Evolutionary conservation across 2,888 invertebrate genomes (phyloP), one percentile per base, ranked within the genome.

Genomic region (Meloe dianella): DNA sequence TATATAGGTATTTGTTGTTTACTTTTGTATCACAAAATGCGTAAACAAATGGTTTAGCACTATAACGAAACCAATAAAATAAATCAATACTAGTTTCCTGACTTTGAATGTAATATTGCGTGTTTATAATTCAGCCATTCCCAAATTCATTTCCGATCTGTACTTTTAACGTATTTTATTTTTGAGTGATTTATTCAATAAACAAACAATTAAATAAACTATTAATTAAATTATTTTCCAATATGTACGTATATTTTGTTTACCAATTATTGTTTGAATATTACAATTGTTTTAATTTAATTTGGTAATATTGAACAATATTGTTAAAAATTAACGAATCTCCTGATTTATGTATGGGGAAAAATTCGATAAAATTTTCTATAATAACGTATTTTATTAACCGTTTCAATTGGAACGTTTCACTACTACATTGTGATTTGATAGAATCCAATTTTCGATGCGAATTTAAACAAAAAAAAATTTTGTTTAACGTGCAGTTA

Each of bases 21-120:
- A 61, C 64, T 59, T 57, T 41, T 64, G 57, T 56, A 35, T 59
- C 62, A 56, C 58, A 62, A n/a, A n/a, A 64, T 65, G 51, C 64
- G 67, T 67, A 67, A 67, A 67, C 67, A 67, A 67, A 67, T 65
- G 67, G 67, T 67, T 67, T 65, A 67, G 58, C 67, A 57, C 67
- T 57, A 67, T 67, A 67, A 65, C 65, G 70, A 70, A 70, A 70
- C 70, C 64, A 70, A 65, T 67, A 64, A 64, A 66, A 57, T 64
- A 70, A 64, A 70, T 70, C 70, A 64, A 70, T 70, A 70, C 66
- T 66, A 63, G 68, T 68, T 70, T 70, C 70, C 70, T 65, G 70
- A 64, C 66, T 64, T 66, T 68, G 67, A 63, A 63, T 65, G 67
- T 65, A 65, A 67, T 65, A 65, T 70, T 68, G 68, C 70, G 70